Conservation (phyloP, 2,797 vertebrate genomes). For the Ataeniobius toweri region DNA sequence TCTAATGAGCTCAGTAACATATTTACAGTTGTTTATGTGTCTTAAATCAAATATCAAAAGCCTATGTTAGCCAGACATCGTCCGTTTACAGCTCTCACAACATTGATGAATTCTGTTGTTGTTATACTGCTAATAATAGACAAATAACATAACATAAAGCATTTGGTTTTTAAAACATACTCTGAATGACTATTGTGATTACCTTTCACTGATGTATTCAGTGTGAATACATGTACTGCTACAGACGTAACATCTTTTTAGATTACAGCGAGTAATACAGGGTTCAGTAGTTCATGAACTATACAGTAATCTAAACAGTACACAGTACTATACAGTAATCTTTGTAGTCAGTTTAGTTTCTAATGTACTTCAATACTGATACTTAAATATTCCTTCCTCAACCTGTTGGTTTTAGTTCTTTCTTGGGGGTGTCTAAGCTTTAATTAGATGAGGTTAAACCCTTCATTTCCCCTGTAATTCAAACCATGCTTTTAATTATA, state of each 20-base stretch:
- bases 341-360: neutral
- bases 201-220: neutral
- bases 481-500: conserved; percentile 3
- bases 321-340: neutral
- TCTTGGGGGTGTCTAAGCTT: no score
- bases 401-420: neutral
- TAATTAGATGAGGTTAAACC: neutral
- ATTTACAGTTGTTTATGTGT: neutral
- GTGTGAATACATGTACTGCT: neutral
- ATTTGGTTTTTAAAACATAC: neutral
- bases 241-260: neutral
- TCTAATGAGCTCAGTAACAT: neutral
- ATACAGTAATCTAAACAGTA: neutral
- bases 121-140: neutral
- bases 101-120: neutral
- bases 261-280: no score
- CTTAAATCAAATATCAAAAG: conserved; percentile 1
- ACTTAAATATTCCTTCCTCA: neutral
- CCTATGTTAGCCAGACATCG: neutral
- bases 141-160: neutral
- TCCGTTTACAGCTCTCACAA: neutral
- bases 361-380: neutral
- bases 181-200: neutral
- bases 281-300: neutral
- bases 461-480: neutral